A percentile compares a stretch with the other conserved stretches of the same genome.
These are phyloP conservation scores for Solenopsis fugax DNA, from an alignment of 1,140 invertebrate species.

Conservation along the genomic window DNA sequence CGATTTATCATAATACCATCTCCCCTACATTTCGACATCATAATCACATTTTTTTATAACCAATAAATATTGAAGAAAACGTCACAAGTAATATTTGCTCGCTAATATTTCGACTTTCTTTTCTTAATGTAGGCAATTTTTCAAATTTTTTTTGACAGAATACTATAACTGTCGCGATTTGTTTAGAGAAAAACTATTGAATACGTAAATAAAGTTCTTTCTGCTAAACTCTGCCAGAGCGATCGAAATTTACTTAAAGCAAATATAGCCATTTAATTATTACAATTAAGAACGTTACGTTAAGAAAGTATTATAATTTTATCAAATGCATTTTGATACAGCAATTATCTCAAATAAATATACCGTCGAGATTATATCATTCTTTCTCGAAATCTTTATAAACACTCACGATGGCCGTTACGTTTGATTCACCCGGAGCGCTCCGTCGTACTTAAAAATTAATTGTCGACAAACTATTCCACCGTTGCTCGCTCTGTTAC, in stretches of 20 bases:
- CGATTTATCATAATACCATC: too few relatives aligned
- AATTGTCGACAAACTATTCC: constrained; percentile 4
- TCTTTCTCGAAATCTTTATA: constrained; percentile 11
- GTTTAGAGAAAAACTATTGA: background rate
- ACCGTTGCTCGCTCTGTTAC: background rate
- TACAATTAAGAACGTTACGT: background rate
- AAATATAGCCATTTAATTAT: background rate
- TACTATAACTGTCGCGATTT: background rate
- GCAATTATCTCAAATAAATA: background rate
- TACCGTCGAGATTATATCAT: background rate
- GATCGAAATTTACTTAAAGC: background rate
- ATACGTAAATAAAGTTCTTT: background rate
- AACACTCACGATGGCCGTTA: background rate
- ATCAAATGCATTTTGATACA: background rate
- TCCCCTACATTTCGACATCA: too few relatives aligned
- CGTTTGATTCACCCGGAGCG: background rate
- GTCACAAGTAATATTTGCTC: too few relatives aligned
- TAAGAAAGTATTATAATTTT: background rate
- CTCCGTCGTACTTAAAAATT: constrained; percentile 31
- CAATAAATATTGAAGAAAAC: too few relatives aligned
- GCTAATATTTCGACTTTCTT: too few relatives aligned
- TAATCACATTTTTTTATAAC: too few relatives aligned
- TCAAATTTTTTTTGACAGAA: background rate
- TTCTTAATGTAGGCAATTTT: too few relatives aligned
- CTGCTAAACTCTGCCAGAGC: background rate